Percentiles rank a stretch among this genome's conserved stretches.
Conservation (phyloP, 2,113 vertebrate species). For the Neodon shergylaensis region DNA sequence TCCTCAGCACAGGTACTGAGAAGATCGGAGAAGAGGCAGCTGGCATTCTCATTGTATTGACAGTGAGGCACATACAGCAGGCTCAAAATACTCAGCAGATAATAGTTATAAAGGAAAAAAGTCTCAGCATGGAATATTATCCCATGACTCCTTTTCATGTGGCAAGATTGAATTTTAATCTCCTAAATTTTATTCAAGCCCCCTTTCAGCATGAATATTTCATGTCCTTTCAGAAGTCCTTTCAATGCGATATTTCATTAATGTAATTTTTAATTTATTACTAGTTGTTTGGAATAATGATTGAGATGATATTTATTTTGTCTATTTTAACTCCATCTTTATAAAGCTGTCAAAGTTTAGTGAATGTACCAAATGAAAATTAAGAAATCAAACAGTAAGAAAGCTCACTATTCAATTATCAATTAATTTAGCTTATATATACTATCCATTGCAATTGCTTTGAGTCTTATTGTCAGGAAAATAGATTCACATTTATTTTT, state of each 20-base stretch:
- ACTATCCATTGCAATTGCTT: background rate
- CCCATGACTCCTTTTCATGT: background rate
- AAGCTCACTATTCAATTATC: background rate
- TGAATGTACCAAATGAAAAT: background rate
- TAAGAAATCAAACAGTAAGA: background rate
- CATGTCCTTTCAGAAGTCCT: background rate
- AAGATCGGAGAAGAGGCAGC: conserved; percentile 1
- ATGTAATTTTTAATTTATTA: conserved; percentile 4
- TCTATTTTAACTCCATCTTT: background rate
- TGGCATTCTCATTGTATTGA: conserved; percentile 20
- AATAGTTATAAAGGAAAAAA: background rate
- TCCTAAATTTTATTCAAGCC: conserved; percentile 32
- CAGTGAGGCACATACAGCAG: background rate
- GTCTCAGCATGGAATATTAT: conserved; percentile 48
- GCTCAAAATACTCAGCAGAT: conserved; percentile 55
- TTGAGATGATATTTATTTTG: conserved; percentile 14
- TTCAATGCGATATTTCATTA: conserved; percentile 10
- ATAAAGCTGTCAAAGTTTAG: background rate
- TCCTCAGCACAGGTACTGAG: conserved; percentile 3
- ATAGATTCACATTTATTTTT: background rate
- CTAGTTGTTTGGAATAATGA: background rate
- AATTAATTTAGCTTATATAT: background rate
- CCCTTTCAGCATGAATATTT: conserved; percentile 27
- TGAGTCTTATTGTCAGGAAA: background rate
- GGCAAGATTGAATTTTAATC: background rate